Conservation (phyloP, 2,797 vertebrate genomes). For the Petrocephalus schoutedeni region DNA sequence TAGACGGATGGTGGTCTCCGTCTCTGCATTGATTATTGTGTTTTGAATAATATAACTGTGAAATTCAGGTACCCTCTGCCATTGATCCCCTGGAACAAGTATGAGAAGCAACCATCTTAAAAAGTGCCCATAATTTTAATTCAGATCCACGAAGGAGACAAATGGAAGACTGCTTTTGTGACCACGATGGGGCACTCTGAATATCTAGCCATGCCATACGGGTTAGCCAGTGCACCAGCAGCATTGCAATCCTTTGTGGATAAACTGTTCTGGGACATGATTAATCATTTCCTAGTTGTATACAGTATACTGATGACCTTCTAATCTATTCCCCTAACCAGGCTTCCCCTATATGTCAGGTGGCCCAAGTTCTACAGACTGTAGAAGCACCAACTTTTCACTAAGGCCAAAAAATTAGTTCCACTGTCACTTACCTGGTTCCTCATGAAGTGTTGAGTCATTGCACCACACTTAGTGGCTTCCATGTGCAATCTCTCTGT, state of each 20-base stretch:
- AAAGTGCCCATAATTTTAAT: background rate
- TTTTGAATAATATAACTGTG: background rate
- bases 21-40: background rate
- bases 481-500: background rate
- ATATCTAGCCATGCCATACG: background rate
- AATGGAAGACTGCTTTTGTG: background rate
- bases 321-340: background rate
- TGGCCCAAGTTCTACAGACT: background rate
- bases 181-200: background rate
- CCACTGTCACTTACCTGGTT: background rate
- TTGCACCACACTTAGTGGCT: background rate
- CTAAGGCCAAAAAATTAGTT: background rate
- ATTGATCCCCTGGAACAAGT: background rate
- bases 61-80: background rate
- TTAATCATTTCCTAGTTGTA: background rate
- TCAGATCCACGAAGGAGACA: background rate
- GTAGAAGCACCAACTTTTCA: background rate
- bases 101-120: background rate
- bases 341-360: background rate
- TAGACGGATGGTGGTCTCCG: background rate
- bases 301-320: background rate
- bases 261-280: background rate
- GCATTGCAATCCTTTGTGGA: background rate
- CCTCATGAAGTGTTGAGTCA: background rate
- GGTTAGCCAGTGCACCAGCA: background rate